Base-by-base conservation (phyloP, 2,113 vertebrate genomes). In the Ammodytes marinus region DNA sequence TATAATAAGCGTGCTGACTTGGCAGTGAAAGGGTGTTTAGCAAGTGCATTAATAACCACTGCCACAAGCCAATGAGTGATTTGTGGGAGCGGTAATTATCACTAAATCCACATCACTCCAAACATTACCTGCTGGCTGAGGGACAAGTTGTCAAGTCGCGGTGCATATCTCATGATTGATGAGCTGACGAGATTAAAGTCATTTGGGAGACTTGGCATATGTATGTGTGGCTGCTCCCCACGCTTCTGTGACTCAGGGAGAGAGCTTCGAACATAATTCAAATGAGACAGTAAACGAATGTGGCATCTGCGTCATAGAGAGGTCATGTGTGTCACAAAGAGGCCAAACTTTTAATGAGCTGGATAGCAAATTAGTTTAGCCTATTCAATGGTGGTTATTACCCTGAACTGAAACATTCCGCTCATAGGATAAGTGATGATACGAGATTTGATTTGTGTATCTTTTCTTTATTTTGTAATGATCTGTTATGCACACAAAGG, bases 51-150 rank as follows among this genome's bases (percentile, higher is more conserved):
- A 53, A 77, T 87, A 81, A 74, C 73, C 39, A 54, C 17, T 74
- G 52, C 61, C 57, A 27, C 27, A 15, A 60, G 55, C 15, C 68
- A 79, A 70, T 80, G 53, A 82, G 81, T 74, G 3, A 59, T 80
- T 76, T 70, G 79, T 68, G 12, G 15, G 49, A 66, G 69, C 73
- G 58, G 49, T 49, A 76, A 86, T 79, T 73, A 83, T 67, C 58
- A 68, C 52, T 45, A 69, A 76, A 85, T 49, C 54, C 46, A 67
- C 59, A 83, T 76, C 53, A 80, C 6, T 68, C 54, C 47, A 58
- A 86, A 58, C 68, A 61, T 82, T 53, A 67, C 80, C 81, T 86
- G 70, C 74, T 90, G 77, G 80, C 49, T 35, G 27, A 14, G 61
- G 63, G 57, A 74, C 50, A 81, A 40, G 37, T 17, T 64, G 72